Percentiles rank a stretch among this genome's conserved stretches.
These are phyloP conservation scores for Paramormyrops kingsleyae DNA, from an alignment of 2,113 vertebrate genomes.

Conservation along the genomic window DNA sequence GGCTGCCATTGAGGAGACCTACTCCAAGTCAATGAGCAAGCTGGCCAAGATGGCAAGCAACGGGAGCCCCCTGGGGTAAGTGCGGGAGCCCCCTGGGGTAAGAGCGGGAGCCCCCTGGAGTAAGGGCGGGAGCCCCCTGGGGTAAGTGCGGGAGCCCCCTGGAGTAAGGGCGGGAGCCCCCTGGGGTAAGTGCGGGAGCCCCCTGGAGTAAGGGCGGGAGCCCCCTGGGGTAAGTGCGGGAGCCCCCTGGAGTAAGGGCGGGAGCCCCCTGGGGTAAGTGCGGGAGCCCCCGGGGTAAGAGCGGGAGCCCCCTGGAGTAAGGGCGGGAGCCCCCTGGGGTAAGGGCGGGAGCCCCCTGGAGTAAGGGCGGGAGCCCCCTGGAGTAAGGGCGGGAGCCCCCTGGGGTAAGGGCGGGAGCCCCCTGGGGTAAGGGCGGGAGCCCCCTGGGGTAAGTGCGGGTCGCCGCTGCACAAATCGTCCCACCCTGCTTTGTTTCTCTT, in stretches of 20 bases:
- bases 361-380: conserved; percentile 74
- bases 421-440: conserved; percentile 71
- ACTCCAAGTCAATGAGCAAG: conserved; percentile 93
- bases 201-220: conserved; percentile 75
- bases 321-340: conserved; percentile 74
- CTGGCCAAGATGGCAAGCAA: conserved; percentile 86
- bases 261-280: conserved; percentile 75
- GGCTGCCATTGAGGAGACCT: conserved; percentile 84
- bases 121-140: conserved; percentile 74
- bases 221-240: conserved; percentile 68
- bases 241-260: conserved; percentile 74
- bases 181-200: conserved; percentile 74
- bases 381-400: conserved; percentile 74
- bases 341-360: conserved; percentile 74
- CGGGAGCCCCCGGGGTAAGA: no score
- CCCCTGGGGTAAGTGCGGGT: conserved; percentile 72
- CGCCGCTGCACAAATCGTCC: not conserved
- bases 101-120: no score
- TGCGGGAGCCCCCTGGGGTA: conserved; percentile 72
- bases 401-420: conserved; percentile 78
- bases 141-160: conserved; percentile 76
- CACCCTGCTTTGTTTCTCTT: not conserved
- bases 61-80: conserved; percentile 82
- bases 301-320: conserved; percentile 74
- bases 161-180: conserved; percentile 74